A percentile compares a stretch with the other conserved stretches of the same genome.
Evolutionary conservation across 2,797 vertebrate species (phyloP).

Genomic region (Todus mexicanus): DNA sequence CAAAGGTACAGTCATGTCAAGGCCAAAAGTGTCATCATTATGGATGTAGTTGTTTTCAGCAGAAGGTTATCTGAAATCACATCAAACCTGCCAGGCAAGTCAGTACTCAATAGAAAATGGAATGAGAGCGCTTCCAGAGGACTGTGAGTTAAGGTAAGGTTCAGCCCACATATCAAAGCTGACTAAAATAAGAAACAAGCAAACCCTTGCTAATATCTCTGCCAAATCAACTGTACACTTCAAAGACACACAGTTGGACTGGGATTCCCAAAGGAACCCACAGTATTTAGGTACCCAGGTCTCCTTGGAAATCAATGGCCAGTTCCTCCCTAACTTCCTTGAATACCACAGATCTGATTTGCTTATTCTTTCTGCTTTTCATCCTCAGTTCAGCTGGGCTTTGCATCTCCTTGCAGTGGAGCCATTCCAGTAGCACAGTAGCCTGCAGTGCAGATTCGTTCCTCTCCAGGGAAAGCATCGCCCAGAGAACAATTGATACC

Average conservation of each 20-base stretch:
- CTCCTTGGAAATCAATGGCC: not conserved
- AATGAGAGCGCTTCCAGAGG: not conserved
- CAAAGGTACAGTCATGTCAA: not conserved
- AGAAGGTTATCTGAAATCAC: not conserved
- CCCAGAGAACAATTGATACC: not conserved
- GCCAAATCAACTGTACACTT: not conserved
- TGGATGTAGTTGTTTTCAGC: conserved; percentile 4
- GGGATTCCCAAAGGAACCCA: not conserved
- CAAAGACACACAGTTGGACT: not conserved
- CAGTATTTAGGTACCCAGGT: not conserved
- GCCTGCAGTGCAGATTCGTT: not conserved
- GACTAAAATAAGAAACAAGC: not conserved
- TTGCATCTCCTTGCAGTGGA: not conserved
- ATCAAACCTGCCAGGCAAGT: not conserved
- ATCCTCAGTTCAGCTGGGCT: not conserved
- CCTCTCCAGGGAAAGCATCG: not conserved
- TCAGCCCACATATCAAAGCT: not conserved
- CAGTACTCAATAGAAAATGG: not conserved
- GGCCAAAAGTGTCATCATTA: not conserved
- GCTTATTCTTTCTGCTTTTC: not conserved
- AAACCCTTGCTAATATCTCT: not conserved
- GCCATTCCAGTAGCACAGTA: not conserved
- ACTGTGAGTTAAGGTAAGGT: not conserved
- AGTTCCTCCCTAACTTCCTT: not conserved
- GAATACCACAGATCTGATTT: not conserved